A percentile compares a stretch with the other conserved stretches of the same genome.
Conservation (phyloP, 2,797 vertebrate species). For the Onychomys torridus region DNA sequence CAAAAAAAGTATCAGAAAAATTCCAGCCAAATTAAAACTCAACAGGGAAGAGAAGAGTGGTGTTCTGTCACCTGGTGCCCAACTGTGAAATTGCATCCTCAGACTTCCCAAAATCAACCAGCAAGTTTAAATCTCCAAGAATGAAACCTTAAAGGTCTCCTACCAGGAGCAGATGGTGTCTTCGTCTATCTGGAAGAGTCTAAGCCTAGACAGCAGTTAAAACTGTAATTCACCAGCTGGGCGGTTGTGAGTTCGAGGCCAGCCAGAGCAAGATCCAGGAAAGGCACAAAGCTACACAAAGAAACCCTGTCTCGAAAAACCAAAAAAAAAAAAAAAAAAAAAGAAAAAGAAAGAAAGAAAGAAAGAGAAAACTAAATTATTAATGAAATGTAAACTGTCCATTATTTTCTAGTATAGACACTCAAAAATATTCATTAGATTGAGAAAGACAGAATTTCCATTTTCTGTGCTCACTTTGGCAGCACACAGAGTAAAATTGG, state of each 20-base stretch:
- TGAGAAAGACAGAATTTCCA: background rate
- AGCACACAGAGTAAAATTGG: background rate
- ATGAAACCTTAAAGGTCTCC: background rate
- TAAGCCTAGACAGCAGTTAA: slow-evolving; percentile 24
- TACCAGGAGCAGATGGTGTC: background rate
- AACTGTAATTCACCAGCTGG: background rate
- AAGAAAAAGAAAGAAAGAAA: too few relatives aligned
- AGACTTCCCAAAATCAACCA: background rate
- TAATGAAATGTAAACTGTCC: background rate
- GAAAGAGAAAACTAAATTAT: background rate
- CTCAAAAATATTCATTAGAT: background rate
- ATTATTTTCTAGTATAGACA: background rate
- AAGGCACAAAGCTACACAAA: too few relatives aligned
- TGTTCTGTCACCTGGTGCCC: background rate
- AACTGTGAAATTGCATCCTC: background rate
- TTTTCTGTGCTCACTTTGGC: background rate
- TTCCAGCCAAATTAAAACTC: background rate
- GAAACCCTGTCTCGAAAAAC: too few relatives aligned
- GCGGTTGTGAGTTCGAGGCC: too few relatives aligned
- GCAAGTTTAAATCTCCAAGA: background rate
- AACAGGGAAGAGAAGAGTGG: background rate
- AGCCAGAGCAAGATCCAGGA: too few relatives aligned
- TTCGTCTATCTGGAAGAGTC: background rate
- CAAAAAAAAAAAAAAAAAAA: too few relatives aligned
- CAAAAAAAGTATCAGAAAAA: background rate